Percentiles rank a stretch among this genome's conserved stretches.
Conservation (phyloP, 2,888 invertebrate genomes). For the Orgyia antiqua region DNA sequence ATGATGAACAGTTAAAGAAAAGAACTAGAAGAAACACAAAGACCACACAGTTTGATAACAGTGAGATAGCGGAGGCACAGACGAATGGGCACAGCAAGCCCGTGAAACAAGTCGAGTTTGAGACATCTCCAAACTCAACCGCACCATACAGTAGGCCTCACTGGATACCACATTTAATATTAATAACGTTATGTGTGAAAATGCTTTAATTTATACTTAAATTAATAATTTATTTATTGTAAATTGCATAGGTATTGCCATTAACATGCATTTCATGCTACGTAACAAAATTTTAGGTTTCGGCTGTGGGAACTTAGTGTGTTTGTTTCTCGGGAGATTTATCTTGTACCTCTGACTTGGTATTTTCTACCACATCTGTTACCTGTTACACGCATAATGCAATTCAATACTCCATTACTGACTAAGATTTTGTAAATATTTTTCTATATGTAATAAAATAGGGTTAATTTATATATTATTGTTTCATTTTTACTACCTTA, state of each 20-base stretch:
- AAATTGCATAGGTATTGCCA: conserved; percentile 64
- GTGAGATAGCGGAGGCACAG: conserved; percentile 42
- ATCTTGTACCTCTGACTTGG: conserved; percentile 12
- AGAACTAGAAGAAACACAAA: conserved; percentile 50
- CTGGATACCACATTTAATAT: conserved; percentile 37
- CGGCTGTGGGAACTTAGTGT: conserved; percentile 31
- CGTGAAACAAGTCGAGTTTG: conserved; percentile 51
- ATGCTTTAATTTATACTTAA: conserved; percentile 39
- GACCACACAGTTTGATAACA: conserved; percentile 49
- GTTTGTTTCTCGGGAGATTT: conserved; percentile 4
- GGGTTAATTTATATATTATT: conserved; percentile 34
- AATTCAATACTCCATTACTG: conserved; percentile 69
- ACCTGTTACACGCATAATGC: conserved; percentile 56
- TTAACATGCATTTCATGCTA: conserved; percentile 63
- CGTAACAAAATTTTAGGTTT: conserved; percentile 24
- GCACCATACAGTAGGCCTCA: conserved; percentile 21
- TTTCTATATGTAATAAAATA: conserved; percentile 45
- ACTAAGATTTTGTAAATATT: conserved; percentile 70
- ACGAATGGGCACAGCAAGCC: conserved; percentile 38
- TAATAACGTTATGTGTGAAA: conserved; percentile 39
- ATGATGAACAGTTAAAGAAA: conserved; percentile 15
- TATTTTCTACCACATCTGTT: conserved; percentile 44
- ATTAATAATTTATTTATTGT: conserved; percentile 64
- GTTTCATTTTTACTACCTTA: not conserved
- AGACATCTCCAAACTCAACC: conserved; percentile 16